Conservation (phyloP, 2,888 invertebrate genomes). For the Synanthedon andrenaeformis region DNA sequence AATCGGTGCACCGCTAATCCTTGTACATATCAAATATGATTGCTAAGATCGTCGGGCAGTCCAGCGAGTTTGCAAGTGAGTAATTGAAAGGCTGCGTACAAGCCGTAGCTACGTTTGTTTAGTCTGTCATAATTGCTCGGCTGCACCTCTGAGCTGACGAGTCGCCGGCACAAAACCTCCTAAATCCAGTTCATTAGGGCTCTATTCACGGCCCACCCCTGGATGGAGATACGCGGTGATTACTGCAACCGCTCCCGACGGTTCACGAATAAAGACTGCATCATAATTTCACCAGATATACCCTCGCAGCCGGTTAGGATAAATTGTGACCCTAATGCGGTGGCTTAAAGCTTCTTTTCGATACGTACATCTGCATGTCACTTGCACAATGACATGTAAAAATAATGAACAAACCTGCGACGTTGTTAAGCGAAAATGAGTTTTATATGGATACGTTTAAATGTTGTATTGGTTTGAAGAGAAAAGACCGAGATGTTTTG, state of each 20-base stretch:
- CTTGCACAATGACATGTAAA: constrained; percentile 71
- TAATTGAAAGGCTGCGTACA: constrained; percentile 45
- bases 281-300: constrained; percentile 70
- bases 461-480: constrained; percentile 32
- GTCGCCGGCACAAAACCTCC: constrained; percentile 67
- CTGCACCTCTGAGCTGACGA: constrained; percentile 64
- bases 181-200: constrained; percentile 72
- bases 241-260: constrained; percentile 71
- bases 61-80: constrained; percentile 23
- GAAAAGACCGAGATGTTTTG: constrained; percentile 53
- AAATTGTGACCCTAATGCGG: constrained; percentile 41
- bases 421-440: constrained; percentile 32
- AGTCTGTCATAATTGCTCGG: constrained; percentile 64
- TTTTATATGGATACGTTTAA: constrained; percentile 30
- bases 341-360: constrained; percentile 41
- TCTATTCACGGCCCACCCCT: constrained; percentile 68
- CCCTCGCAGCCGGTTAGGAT: constrained; percentile 34
- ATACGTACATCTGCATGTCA: constrained; percentile 36
- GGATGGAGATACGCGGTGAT: constrained; percentile 71
- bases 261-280: constrained; percentile 71
- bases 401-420: constrained; percentile 67
- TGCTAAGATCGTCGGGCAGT: constrained; percentile 9
- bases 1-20: no score
- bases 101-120: constrained; percentile 51
- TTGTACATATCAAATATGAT: background rate